Evolutionary conservation across 2,888 invertebrate genomes (phyloP).

Genomic region (Dastarcus helophoroides): DNA sequence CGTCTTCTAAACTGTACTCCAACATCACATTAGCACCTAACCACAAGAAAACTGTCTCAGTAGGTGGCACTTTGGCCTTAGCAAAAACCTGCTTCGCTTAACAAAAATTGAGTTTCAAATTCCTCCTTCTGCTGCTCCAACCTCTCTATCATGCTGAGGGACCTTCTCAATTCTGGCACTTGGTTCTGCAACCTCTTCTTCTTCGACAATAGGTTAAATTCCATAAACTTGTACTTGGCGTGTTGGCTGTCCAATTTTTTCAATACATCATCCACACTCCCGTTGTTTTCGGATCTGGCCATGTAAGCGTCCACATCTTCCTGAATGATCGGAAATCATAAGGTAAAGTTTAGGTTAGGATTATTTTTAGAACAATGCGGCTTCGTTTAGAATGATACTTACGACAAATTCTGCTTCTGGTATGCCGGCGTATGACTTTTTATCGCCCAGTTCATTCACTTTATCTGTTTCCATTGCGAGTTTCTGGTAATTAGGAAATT

Average conservation of each 20-base stretch:
- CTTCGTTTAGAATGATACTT: slow-evolving; percentile 37
- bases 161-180: slow-evolving; percentile 88
- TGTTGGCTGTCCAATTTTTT: slow-evolving; percentile 84
- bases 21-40: slow-evolving; percentile 93
- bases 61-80: slow-evolving; percentile 77
- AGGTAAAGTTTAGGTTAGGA: slow-evolving; percentile 8
- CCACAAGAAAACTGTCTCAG: slow-evolving; percentile 78
- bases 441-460: slow-evolving; percentile 27
- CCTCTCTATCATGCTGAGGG: slow-evolving; percentile 84
- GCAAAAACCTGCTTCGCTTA: slow-evolving; percentile 78
- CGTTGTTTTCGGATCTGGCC: slow-evolving; percentile 69
- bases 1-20: slow-evolving; percentile 88
- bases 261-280: slow-evolving; percentile 74
- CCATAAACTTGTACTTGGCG: slow-evolving; percentile 96
- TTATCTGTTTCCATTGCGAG: slow-evolving; percentile 6
- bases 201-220: slow-evolving; percentile 79
- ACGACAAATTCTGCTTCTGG: slow-evolving; percentile 83
- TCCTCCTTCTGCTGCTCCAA: slow-evolving; percentile 70
- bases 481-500: too few species aligned
- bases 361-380: slow-evolving; percentile 3
- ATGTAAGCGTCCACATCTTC: slow-evolving; percentile 95
- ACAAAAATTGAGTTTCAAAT: slow-evolving; percentile 77
- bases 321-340: slow-evolving; percentile 37
- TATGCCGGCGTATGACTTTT: slow-evolving; percentile 68
- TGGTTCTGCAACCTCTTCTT: slow-evolving; percentile 78